Evolutionary conservation across 2,797 vertebrate genomes (phyloP), one percentile per base, ranked within the genome.

Genomic region (Odontamblyopus rebecca): DNA sequence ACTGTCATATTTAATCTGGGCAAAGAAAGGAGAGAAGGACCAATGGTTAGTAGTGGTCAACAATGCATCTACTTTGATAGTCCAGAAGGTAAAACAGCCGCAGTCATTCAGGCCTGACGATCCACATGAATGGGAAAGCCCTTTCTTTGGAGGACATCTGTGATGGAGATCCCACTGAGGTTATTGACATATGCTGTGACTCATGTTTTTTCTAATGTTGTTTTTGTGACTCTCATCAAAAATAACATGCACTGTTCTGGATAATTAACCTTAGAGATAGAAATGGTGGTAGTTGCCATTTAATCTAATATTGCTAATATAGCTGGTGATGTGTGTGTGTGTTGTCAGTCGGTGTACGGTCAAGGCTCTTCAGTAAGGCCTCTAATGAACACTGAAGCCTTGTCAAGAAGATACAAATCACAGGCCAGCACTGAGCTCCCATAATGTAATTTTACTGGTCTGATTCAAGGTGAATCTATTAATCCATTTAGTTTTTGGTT

Each of bases 331-430:
- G 80, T 68, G 59, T 48, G 41, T 44, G 38, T 41, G 41, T 44
- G 41, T 69, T 69, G 68, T 67, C 76, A 75, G 66, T 77, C 59
- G 54, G 53, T 80, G 69, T 70, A 77, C 72, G 2, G 26, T 85
- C 81, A 82, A 74, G 72, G 82, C 70, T 88, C 81, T 83, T 89
- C 82, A 71, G 79, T 76, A 83, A 68, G 83, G 85, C 63, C 87
- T 73, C 80, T 92, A 91, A 93, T 92, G 90, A 91, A 90, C 86
- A 86, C 73, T 91, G 90, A 93, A 91, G 88, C 77, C 86, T 86
- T 90, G 89, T 90, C 92, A 91, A 81, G 89, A 86, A 87, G 85
- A 89, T 86, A 92, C 90, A 91, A 90, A 92, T 92, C 89, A 91
- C 87, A 78, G 85, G 70, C 88, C 74, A 68, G 82, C 79, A 86